Evolutionary conservation across 2,888 invertebrate species (phyloP).

Genomic region (Adineta ricciae): DNA sequence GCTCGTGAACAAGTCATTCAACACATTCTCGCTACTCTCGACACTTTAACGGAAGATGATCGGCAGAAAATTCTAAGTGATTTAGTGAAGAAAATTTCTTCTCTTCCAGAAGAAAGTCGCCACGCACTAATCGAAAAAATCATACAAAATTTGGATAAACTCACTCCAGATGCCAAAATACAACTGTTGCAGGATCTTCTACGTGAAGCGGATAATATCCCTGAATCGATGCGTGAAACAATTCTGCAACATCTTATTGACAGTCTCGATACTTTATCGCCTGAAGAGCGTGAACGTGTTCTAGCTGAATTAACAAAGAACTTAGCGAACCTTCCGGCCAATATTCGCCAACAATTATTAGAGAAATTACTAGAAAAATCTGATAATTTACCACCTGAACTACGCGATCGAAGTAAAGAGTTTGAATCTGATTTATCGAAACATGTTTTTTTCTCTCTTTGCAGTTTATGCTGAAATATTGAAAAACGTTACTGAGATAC

Average conservation of each 20-base stretch:
- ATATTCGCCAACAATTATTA: constrained; percentile 13
- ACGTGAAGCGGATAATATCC: not conserved
- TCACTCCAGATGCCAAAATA: not conserved
- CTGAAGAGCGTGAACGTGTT: not conserved
- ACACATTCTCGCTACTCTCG: not conserved
- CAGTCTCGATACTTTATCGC: not conserved
- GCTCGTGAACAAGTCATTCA: constrained; percentile 17
- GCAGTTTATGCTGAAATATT: constrained; percentile 18
- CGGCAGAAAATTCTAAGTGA: constrained; percentile 1
- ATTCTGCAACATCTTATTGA: constrained; percentile 19
- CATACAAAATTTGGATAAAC: not conserved
- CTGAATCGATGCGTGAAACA: not conserved
- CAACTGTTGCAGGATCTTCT: constrained; percentile 2
- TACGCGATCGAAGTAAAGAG: constrained; percentile 7
- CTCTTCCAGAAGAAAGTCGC: not conserved
- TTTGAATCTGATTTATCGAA: not conserved
- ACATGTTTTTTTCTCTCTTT: not conserved
- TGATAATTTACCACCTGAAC: not conserved
- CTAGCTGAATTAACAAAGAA: constrained; percentile 15
- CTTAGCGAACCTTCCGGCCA: not conserved
- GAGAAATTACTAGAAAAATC: constrained; percentile 11
- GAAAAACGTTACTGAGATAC: not conserved
- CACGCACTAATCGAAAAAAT: not conserved
- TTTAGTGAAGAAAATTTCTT: not conserved
- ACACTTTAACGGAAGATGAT: not conserved